phyloP scores from a whole-genome alignment of 2,797 vertebrate genomes.

The Pangasius djambal region DNA sequence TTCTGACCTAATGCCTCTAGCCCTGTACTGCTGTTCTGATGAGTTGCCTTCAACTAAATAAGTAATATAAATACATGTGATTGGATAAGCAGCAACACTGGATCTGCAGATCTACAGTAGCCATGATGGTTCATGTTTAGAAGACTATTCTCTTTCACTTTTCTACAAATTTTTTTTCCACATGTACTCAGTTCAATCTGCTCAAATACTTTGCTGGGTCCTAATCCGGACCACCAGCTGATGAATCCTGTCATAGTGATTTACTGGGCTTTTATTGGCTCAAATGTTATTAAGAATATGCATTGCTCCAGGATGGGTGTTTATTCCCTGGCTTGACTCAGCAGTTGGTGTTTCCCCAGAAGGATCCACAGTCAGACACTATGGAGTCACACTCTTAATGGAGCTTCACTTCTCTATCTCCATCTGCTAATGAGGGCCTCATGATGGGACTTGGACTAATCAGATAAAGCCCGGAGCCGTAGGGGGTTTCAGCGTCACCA shows the following conservation, averaged over 20 bases:
- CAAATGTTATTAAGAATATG: background rate
- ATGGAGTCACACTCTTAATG: constrained; percentile 59
- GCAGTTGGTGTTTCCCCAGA: background rate
- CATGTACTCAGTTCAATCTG: background rate
- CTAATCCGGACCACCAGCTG: background rate
- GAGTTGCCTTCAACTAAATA: background rate
- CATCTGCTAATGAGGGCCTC: constrained; percentile 36
- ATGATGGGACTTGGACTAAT: constrained; percentile 30
- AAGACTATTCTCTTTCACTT: background rate
- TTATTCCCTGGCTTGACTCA: constrained; percentile 8
- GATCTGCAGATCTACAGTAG: background rate
- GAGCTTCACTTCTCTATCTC: constrained; percentile 8
- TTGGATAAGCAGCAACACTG: background rate
- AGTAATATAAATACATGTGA: background rate
- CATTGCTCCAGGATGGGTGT: background rate
- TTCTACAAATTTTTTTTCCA: background rate
- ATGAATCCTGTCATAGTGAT: background rate
- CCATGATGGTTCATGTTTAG: background rate
- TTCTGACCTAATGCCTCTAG: background rate
- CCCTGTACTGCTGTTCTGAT: background rate
- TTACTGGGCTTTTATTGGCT: background rate
- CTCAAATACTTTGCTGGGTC: background rate
- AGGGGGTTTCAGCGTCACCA: constrained; percentile 29
- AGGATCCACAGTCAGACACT: constrained; percentile 65
- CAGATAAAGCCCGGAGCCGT: constrained; percentile 12